Evolutionary conservation across 2,888 invertebrate species (phyloP).

Genomic region (Anthoptus insignis): DNA sequence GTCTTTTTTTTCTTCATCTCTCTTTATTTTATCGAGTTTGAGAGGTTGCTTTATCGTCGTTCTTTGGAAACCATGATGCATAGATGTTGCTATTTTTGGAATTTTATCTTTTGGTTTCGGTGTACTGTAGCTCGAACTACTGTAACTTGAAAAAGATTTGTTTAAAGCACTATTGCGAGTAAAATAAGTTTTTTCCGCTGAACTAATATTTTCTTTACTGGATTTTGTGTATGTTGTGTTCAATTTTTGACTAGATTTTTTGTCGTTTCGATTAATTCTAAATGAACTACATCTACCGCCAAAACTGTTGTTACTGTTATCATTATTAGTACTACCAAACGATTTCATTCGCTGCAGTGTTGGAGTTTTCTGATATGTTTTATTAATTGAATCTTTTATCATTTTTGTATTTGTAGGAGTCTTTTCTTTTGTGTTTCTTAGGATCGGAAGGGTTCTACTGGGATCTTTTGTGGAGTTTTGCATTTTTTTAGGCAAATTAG

Average conservation of each 20-base stretch:
- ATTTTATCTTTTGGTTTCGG: constrained; percentile 82
- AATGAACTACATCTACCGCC: constrained; percentile 81
- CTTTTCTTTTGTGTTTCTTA: constrained; percentile 75
- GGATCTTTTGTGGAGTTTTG: constrained; percentile 75
- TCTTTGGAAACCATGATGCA: constrained; percentile 82
- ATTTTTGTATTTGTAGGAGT: constrained; percentile 73
- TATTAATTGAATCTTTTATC: constrained; percentile 82
- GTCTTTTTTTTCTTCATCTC: constrained; percentile 70
- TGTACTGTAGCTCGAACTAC: constrained; percentile 75
- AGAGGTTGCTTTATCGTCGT: constrained; percentile 76
- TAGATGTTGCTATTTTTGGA: constrained; percentile 79
- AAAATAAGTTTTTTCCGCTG: constrained; percentile 71
- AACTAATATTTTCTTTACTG: constrained; percentile 81
- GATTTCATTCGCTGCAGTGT: constrained; percentile 83
- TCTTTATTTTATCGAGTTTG: constrained; percentile 80
- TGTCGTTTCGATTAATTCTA: constrained; percentile 77
- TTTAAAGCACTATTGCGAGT: constrained; percentile 75
- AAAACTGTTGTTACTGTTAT: constrained; percentile 67
- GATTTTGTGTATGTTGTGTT: constrained; percentile 82
- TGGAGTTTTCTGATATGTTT: constrained; percentile 84
- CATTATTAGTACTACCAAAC: constrained; percentile 77
- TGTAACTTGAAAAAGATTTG: constrained; percentile 79
- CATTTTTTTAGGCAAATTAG: constrained; percentile 80
- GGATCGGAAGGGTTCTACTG: constrained; percentile 76
- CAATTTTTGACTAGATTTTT: constrained; percentile 77